Evolutionary conservation across 2,113 vertebrate species (phyloP).

Genomic region (Hydrochoerus hydrochaeris): DNA sequence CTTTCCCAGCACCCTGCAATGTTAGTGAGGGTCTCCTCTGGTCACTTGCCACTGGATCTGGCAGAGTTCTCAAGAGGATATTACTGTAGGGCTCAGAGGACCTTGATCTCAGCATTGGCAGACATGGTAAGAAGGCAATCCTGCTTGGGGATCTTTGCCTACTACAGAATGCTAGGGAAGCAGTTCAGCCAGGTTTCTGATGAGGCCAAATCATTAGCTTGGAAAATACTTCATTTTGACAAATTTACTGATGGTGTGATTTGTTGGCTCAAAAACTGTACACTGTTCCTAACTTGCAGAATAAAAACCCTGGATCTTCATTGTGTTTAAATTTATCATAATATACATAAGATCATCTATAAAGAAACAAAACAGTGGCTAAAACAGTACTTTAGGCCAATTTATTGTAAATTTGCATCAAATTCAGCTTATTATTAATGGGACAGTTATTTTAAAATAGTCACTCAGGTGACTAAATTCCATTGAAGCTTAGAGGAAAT

Average conservation of each 20-base stretch:
- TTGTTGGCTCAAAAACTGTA: not conserved
- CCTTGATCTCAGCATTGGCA: not conserved
- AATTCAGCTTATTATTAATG: not conserved
- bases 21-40: not conserved
- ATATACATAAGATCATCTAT: rapidly evolving
- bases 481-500: not conserved
- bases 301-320: not conserved
- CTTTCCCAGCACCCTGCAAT: not conserved
- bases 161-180: not conserved
- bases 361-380: not conserved
- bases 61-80: not conserved
- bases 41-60: not conserved
- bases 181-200: not conserved
- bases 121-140: not conserved
- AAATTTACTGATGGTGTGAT: not conserved
- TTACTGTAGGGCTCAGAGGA: not conserved
- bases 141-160: not conserved
- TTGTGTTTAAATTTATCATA: not conserved
- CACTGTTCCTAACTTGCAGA: not conserved
- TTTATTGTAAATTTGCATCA: not conserved
- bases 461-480: not conserved
- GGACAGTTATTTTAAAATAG: not conserved
- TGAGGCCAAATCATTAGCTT: not conserved
- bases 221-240: not conserved
- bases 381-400: not conserved